Evolutionary conservation across 1,140 invertebrate genomes (phyloP), one percentile per base, ranked within the genome.

Genomic region (Platorchestia sp.): DNA sequence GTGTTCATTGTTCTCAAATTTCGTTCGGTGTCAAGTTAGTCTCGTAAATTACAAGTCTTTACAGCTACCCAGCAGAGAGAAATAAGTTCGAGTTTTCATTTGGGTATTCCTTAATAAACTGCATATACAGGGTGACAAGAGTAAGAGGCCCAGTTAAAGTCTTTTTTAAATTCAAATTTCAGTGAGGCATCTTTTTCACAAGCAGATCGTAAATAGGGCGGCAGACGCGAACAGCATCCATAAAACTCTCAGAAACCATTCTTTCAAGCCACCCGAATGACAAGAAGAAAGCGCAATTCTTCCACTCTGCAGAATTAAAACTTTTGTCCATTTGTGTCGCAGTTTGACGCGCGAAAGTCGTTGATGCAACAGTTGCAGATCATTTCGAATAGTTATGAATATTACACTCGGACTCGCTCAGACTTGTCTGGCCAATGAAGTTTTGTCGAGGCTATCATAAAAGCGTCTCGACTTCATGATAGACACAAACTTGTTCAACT

Each of bases 291-390:
- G 59, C 59, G 10, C 59, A 36, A 75, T 75, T 75, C 59, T 75
- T 75, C 59, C 59, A 75, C 59, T 75, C 59, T 75, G 59, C 59
- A 75, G 59, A 75, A 75, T 75, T 75, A 75, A 75, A 75, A 75
- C 59, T 75, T 75, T 75, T 36, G 59, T 75, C 59, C 59, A 75
- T 75, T 75, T 75, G 59, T 36, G 59, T 75, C 59, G 27, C 59
- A 10, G 59, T 75, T 75, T 75, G 59, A 75, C 59, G 59, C 59
- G 59, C 27, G 27, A 75, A 75, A 75, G 59, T 75, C 59, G 59
- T 75, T 75, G 59, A 75, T 75, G 59, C 27, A 22, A 75, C 59
- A 75, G 59, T 75, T 75, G 27, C 59, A 75, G 59, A 75, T 75
- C 10, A 75, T 75, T 75, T 75, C 59, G 59, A 75, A 75, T 75